Evolutionary conservation across 1,140 invertebrate species (phyloP), one percentile per base, ranked within the genome.

Genomic region (Drosophila sturtevanti): DNA sequence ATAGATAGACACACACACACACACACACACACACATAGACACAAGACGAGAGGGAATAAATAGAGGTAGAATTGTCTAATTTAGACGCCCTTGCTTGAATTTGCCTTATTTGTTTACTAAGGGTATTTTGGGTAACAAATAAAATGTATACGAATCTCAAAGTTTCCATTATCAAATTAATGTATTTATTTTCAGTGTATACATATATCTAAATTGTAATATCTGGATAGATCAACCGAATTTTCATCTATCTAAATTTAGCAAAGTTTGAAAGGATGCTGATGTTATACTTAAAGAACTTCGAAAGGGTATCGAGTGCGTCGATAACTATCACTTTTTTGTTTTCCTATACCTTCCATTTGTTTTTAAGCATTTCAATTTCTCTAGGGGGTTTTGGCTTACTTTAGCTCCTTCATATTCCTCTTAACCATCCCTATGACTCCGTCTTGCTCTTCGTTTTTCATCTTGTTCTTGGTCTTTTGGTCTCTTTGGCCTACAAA

Each of bases 341-440:
- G 35, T 58, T 21, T 7, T 11, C 9, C 16, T 52, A 63, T 59
- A 16, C 63, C 61, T 85, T 85, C 73, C 82, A 87, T 87, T 86
- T 87, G 82, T 86, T 86, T 86, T 86, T 86, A 86, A 86, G 66
- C 82, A 76, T 76, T 86, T 86, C 75, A 82, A 82, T 82, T 79
- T 82, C 82, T 79, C 84, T 68, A 58, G 79, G 79, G 82, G 66
- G 73, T 79, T 82, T 68, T 48, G 41, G 9, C 41, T 48, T 10
- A 48, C 14, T 48, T 48, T n/a, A n/a, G n/a, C n/a, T n/a, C n/a
- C 41, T 21, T 16, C 41, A 16, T 44, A 44, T 44, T 16, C 7
- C 16, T 48, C 18, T 21, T 31, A 31, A 31, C 18, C 41, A 48
- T 48, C 16, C 18, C 16, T 9, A 14, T n/a, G 11, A 0, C 14